Evolutionary conservation across 2,888 invertebrate genomes (phyloP).

Genomic region (Eumerus sabulonum): DNA sequence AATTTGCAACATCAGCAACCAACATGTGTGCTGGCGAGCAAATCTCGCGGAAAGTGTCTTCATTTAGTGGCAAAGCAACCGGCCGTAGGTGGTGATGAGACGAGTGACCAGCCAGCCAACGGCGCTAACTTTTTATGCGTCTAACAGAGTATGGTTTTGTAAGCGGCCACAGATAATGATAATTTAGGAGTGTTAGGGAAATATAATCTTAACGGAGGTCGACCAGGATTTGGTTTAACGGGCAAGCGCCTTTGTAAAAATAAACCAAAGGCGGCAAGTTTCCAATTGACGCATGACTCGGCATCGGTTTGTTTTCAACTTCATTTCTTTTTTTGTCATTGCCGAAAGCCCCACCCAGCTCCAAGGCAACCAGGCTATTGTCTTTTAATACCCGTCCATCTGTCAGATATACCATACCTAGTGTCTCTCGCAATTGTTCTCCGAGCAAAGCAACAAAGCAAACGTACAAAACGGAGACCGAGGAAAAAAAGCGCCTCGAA

Average conservation of each 20-base stretch:
- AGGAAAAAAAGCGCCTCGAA: no score
- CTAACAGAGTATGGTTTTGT: conserved; percentile 7
- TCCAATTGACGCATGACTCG: no score
- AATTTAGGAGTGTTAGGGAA: conserved; percentile 47
- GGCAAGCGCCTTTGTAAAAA: no score
- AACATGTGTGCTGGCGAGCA: no score
- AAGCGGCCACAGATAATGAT: conserved; percentile 34
- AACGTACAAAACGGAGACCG: no score
- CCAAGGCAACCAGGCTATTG: background rate
- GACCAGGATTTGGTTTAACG: background rate
- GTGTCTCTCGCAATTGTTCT: background rate
- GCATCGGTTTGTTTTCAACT: no score
- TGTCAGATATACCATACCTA: background rate
- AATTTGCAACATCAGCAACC: conserved; percentile 64
- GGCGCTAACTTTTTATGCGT: conserved; percentile 45
- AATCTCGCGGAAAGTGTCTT: conserved; percentile 51
- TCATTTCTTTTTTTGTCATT: no score
- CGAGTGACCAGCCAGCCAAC: conserved; percentile 8
- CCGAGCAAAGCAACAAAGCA: no score
- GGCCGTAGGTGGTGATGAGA: conserved; percentile 28
- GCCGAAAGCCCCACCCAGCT: background rate
- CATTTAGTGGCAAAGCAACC: conserved; percentile 36
- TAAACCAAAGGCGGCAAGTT: no score
- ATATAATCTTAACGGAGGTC: conserved; percentile 33
- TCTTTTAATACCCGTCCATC: no score